A percentile compares a stretch with the other conserved stretches of the same genome.
Evolutionary conservation across 2,888 invertebrate species (phyloP).

Genomic region (Andrena minutula): DNA sequence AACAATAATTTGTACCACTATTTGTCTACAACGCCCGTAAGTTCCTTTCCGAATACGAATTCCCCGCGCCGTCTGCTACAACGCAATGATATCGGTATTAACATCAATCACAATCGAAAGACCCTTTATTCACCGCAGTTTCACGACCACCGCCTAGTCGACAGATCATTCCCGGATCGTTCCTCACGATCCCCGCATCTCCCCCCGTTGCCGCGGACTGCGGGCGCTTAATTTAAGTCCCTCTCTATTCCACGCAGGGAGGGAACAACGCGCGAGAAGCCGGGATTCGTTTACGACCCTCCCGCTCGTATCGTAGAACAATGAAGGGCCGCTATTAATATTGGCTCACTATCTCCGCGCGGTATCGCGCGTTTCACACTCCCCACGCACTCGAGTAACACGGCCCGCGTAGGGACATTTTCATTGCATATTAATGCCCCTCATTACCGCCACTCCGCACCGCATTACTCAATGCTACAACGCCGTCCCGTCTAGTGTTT

Average conservation of each 20-base stretch:
- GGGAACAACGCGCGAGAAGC: slow-evolving; percentile 27
- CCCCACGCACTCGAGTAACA: slow-evolving; percentile 82
- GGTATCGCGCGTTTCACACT: slow-evolving; percentile 81
- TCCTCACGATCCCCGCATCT: slow-evolving; percentile 29
- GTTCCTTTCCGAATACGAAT: too few relatives aligned
- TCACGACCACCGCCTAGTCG: slow-evolving; percentile 10
- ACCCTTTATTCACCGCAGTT: background rate
- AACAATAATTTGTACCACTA: too few relatives aligned
- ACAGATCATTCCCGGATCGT: slow-evolving; percentile 40
- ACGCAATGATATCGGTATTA: slow-evolving; percentile 21
- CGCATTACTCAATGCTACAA: slow-evolving; percentile 82
- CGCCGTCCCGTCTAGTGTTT: slow-evolving; percentile 80
- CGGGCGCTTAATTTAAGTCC: slow-evolving; percentile 54
- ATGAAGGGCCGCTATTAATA: slow-evolving; percentile 81
- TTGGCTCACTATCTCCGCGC: slow-evolving; percentile 78
- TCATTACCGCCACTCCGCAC: slow-evolving; percentile 83
- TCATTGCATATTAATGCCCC: slow-evolving; percentile 83
- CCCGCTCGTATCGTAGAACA: slow-evolving; percentile 73
- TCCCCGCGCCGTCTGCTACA: background rate
- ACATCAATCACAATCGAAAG: slow-evolving; percentile 27
- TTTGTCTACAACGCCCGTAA: too few relatives aligned
- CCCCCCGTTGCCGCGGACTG: slow-evolving; percentile 4
- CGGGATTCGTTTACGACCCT: slow-evolving; percentile 59
- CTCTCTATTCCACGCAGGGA: slow-evolving; percentile 30
- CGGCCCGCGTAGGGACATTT: slow-evolving; percentile 81